Percentiles rank a stretch among this genome's conserved stretches.
Evolutionary conservation across 2,113 vertebrate species (phyloP).

Genomic region (Nannobrachium achirus): DNA sequence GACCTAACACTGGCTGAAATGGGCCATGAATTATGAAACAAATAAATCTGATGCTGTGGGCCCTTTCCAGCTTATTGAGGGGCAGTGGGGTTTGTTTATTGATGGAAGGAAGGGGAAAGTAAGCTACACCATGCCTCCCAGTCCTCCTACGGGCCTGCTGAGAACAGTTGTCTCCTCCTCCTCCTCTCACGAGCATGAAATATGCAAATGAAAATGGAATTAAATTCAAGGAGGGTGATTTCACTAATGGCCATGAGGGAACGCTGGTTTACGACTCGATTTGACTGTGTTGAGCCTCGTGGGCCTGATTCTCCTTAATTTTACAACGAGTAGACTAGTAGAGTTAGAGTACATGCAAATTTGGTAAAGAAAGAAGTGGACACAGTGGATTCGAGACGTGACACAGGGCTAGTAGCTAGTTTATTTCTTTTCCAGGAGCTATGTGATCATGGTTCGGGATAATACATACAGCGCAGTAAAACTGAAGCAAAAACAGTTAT

Average conservation of each 20-base stretch:
- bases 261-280: slow-evolving; percentile 16
- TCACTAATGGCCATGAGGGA: slow-evolving; percentile 23
- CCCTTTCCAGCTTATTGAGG: slow-evolving; percentile 12
- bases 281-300: slow-evolving; percentile 6
- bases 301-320: slow-evolving; percentile 23
- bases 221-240: slow-evolving; percentile 25
- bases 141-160: slow-evolving; percentile 12
- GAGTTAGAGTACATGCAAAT: slow-evolving; percentile 19
- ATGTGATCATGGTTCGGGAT: neutral
- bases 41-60: slow-evolving; percentile 52
- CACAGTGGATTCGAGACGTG: neutral
- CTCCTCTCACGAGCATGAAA: slow-evolving; percentile 7
- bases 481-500: too few species aligned
- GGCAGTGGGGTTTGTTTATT: slow-evolving; percentile 20
- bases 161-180: neutral
- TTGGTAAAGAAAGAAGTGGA: slow-evolving; percentile 20
- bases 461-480: too few species aligned
- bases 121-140: slow-evolving; percentile 1
- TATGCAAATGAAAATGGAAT: slow-evolving; percentile 43
- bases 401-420: neutral
- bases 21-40: slow-evolving; percentile 67
- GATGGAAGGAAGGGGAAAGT: slow-evolving; percentile 7
- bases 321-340: too few species aligned
- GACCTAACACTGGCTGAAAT: slow-evolving; percentile 51
- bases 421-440: too few species aligned